These are phyloP conservation scores for Hirtodrosophila histrioides DNA, from an alignment of 2,888 invertebrate genomes.

Conservation along the genomic window DNA sequence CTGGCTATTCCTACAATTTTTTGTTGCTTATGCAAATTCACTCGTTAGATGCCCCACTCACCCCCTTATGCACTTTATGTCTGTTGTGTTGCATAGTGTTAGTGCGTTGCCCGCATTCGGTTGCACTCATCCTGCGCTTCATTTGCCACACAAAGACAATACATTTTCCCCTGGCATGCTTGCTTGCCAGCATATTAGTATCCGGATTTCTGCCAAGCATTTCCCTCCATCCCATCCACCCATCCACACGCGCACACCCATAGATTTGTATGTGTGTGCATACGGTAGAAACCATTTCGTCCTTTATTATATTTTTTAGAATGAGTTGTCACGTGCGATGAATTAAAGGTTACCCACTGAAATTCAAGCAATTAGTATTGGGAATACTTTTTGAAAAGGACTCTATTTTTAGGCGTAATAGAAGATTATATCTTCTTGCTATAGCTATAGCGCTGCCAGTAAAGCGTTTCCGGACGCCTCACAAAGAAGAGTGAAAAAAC, in stretches of 20 bases:
- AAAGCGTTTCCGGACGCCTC: too few relatives aligned
- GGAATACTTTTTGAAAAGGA: too few relatives aligned
- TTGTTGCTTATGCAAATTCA: constrained; percentile 8
- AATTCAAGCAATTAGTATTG: too few relatives aligned
- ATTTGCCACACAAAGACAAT: constrained; percentile 15
- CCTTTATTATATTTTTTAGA: too few relatives aligned
- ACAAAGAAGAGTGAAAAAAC: too few relatives aligned
- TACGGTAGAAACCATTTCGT: not conserved
- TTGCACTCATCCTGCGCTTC: constrained; percentile 5
- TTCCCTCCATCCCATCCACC: not conserved
- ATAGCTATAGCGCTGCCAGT: too few relatives aligned
- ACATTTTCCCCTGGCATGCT: not conserved
- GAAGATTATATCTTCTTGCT: too few relatives aligned
- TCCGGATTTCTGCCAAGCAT: constrained; percentile 19
- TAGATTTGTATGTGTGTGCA: not conserved
- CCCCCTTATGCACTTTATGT: not conserved
- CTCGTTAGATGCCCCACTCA: not conserved
- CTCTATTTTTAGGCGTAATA: too few relatives aligned
- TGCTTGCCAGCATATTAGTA: constrained; percentile 11
- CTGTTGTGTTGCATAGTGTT: not conserved
- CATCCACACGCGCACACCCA: not conserved
- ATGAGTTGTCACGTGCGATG: too few relatives aligned
- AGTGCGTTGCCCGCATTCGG: constrained; percentile 1
- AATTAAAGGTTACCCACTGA: too few relatives aligned
- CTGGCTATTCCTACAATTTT: not conserved